Evolutionary conservation across 2,797 vertebrate genomes (phyloP), one percentile per base, ranked within the genome.

Genomic region (Corythornis leucogaster): DNA sequence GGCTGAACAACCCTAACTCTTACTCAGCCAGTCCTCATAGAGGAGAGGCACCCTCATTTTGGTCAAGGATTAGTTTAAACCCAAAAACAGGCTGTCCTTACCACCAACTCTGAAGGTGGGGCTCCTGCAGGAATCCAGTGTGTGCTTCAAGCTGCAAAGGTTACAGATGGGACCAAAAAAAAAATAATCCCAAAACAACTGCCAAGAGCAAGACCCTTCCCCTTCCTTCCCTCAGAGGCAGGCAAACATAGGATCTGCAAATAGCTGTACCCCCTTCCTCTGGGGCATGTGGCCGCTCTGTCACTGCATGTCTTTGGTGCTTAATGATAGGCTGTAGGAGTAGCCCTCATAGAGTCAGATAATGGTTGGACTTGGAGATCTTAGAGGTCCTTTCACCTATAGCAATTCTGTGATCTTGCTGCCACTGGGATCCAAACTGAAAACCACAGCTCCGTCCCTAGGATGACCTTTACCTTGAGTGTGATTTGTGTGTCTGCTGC

Each of bases 251-350:
- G 2, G 31, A 22, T 26, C 33, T 5, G 1, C 9, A 31, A 8
- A 2, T 2, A 28, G 55, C 35, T 8, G 53, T 2, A 2, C 19
- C 25, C n/a, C 55, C 30, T n/a, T 38, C 57, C 55, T 28, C 24
- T 12, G 2, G 42, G 51, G 8, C 0, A 6, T 1, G 15, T 1
- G 6, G 5, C 51, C 2, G 1, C 61, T 61, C 54, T 12, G 33
- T 33, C 0, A 2, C 46, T 4, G 30, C 1, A 16, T 58, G 24
- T 51, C 55, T 46, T 46, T 46, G 45, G 45, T 22, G 21, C 45
- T 46, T 46, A 46, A 46, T 21, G 10, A 11, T 46, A 46, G 11
- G 45, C 20, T 46, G 20, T 22, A 46, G 45, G 20, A 46, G 45
- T 46, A 21, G 20, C 45, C 20, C 45, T 46, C 13, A 8, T 50